Evolutionary conservation across 2,797 vertebrate genomes (phyloP).

Genomic region (Parauchenoglanis ngamensis): DNA sequence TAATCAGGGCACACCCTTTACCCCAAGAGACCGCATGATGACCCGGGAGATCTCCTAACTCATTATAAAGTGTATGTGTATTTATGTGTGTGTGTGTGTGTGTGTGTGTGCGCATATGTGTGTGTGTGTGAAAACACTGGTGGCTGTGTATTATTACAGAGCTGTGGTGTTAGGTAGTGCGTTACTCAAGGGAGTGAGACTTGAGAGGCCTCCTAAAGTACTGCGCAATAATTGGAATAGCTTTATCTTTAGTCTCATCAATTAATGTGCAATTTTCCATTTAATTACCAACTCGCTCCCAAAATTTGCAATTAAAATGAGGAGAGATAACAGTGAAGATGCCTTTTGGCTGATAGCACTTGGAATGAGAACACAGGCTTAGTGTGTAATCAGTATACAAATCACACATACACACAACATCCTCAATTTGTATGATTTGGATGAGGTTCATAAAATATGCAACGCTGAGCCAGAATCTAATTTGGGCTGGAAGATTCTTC

Average conservation of each 20-base stretch:
- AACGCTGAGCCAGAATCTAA: conserved; percentile 59
- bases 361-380: conserved; percentile 75
- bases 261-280: conserved; percentile 88
- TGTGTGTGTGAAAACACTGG: conserved; percentile 39
- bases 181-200: conserved; percentile 77
- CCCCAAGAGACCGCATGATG: neutral
- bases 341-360: conserved; percentile 82
- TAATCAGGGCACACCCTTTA: conserved; percentile 28
- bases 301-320: conserved; percentile 87
- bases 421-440: conserved; percentile 63
- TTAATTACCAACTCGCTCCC: conserved; percentile 81
- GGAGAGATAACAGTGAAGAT: conserved; percentile 80
- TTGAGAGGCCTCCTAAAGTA: conserved; percentile 79
- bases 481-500: conserved; percentile 56
- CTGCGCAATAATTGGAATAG: conserved; percentile 81
- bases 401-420: conserved; percentile 63
- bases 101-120: conserved; percentile 50
- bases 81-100: conserved; percentile 51
- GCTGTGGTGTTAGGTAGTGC: conserved; percentile 63
- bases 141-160: conserved; percentile 48
- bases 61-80: conserved; percentile 44
- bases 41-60: conserved; percentile 42
- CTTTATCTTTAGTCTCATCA: conserved; percentile 86
- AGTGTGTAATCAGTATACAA: conserved; percentile 75
- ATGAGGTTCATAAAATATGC: conserved; percentile 64